A percentile compares a stretch with the other conserved stretches of the same genome.
These are phyloP conservation scores for Anhinga anhinga DNA, from an alignment of 2,113 vertebrate genomes.

Conservation along the genomic window DNA sequence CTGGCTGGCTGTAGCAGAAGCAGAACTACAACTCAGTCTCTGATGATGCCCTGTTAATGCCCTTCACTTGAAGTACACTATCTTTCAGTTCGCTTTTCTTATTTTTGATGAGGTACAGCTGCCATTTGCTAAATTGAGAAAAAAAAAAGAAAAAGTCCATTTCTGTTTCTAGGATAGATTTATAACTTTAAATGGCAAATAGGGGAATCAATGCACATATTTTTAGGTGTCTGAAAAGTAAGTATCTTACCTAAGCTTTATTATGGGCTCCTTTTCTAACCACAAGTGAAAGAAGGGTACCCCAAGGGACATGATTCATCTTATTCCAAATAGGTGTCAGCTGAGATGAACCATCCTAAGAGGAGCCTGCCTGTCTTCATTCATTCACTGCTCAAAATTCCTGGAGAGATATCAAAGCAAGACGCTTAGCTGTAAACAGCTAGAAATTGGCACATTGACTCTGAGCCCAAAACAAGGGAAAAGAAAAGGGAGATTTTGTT, in stretches of 20 bases:
- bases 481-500: not conserved
- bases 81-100: not conserved
- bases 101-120: not conserved
- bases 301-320: not conserved
- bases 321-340: not conserved
- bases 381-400: not conserved
- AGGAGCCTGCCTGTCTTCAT: not conserved
- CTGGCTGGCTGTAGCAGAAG: not conserved
- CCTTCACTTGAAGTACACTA: not conserved
- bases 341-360: not conserved
- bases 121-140: not conserved
- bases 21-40: not conserved
- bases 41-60: not conserved
- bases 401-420: not conserved
- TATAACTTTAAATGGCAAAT: not conserved
- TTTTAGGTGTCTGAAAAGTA: not conserved
- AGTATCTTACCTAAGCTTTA: not conserved
- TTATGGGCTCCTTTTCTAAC: not conserved
- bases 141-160: not conserved
- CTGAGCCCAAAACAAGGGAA: not conserved
- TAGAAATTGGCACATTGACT: not conserved
- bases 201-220: not conserved
- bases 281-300: not conserved
- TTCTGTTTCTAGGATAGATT: not conserved
- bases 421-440: not conserved